Percentiles rank a stretch among this genome's conserved stretches.
Conservation (phyloP, 1,140 invertebrate species). For the Zaprionus tsacasi region DNA sequence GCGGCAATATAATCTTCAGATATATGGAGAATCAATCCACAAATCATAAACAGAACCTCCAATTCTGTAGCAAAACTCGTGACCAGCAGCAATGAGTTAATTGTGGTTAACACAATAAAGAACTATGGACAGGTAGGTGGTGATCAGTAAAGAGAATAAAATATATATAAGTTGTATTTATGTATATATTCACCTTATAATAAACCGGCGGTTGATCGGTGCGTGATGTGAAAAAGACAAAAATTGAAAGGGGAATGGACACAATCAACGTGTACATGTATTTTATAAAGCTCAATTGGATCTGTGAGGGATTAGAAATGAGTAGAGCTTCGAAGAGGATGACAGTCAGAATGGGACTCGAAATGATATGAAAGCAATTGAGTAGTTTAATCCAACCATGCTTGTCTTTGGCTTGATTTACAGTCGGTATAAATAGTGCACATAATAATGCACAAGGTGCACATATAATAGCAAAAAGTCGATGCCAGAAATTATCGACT, state of each 20-base stretch:
- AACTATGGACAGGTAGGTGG: conserved; percentile 15
- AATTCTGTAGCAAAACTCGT: conserved; percentile 45
- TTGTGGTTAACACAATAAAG: conserved; percentile 32
- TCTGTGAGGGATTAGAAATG: too few relatives aligned
- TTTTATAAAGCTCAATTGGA: not conserved
- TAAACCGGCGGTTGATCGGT: conserved; percentile 55
- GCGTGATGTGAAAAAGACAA: conserved; percentile 40
- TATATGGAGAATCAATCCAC: conserved; percentile 41
- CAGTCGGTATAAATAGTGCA: conserved; percentile 47
- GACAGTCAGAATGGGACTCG: conserved; percentile 40
- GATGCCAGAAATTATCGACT: conserved; percentile 15
- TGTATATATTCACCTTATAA: conserved; percentile 48
- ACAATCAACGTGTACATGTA: conserved; percentile 40
- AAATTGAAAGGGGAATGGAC: conserved; percentile 47
- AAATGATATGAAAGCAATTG: conserved; percentile 58
- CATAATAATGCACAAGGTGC: conserved; percentile 28
- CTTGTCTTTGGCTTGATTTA: conserved; percentile 22
- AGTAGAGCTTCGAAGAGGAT: conserved; percentile 18
- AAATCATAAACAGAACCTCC: conserved; percentile 45
- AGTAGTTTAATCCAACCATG: conserved; percentile 68
- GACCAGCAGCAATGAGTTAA: conserved; percentile 43
- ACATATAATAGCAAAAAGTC: conserved; percentile 12
- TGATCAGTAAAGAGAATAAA: not conserved
- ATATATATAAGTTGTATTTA: too few relatives aligned
- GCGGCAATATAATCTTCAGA: conserved; percentile 50